Evolutionary conservation across 2,113 vertebrate genomes (phyloP).

Genomic region (Synchiropus splendidus): DNA sequence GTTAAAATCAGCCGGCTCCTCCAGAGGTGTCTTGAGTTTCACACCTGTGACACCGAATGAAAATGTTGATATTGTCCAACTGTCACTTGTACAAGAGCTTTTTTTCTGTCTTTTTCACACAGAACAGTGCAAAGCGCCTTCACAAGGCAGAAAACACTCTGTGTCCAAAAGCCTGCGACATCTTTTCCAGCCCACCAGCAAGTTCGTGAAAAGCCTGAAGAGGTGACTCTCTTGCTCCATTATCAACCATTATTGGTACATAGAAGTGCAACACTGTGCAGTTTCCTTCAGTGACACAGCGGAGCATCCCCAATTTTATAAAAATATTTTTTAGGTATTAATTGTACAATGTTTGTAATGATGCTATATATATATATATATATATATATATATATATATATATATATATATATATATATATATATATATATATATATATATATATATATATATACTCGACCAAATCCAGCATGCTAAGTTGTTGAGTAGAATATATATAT

Average conservation of each 20-base stretch:
- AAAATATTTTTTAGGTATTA: no score
- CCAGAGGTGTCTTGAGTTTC: not conserved
- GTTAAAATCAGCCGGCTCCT: constrained; percentile 3
- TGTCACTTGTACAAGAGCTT: not conserved
- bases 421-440: no score
- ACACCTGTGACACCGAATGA: no score
- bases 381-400: not conserved
- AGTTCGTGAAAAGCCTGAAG: constrained; percentile 84
- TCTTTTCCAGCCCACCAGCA: constrained; percentile 82
- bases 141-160: constrained; percentile 80
- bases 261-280: no score
- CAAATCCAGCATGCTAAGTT: no score
- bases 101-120: constrained; percentile 20
- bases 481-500: no score
- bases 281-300: no score
- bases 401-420: no score
- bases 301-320: no score
- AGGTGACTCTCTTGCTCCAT: constrained; percentile 63
- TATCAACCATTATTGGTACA: no score
- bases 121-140: constrained; percentile 78
- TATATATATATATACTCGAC: no score
- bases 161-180: constrained; percentile 88
- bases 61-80: not conserved
- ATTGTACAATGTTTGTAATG: not conserved
- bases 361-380: not conserved